Base-by-base conservation (phyloP, 2,113 vertebrate species). In the Plectropomus leopardus region DNA sequence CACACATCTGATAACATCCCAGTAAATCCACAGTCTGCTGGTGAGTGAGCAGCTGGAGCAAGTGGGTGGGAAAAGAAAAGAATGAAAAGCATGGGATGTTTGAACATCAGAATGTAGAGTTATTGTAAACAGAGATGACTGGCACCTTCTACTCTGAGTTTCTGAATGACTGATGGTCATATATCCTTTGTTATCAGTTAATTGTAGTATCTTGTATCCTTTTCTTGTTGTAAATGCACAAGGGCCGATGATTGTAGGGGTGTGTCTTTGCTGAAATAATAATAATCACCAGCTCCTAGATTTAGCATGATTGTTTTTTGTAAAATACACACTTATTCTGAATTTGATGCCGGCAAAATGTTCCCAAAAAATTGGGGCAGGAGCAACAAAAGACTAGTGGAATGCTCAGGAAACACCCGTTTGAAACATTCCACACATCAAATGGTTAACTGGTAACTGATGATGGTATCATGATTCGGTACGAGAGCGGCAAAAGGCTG, bases 1-100 rank as follows among this genome's bases (percentile, higher is more conserved):
- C 63, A 60, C 73, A 44, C 28, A 24, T 59, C 34, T 51, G 59
- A 65, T 67, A 45, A 67, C 40, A 66, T 24, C 61, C 61, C 15
- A 47, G 64, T 36, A 14, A 48, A 36, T 47, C 32, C 26, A 23
- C 59, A 48, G 50, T 72, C 13, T 48, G 23, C 10, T 72, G 14
- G 7, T 40, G 24, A 72, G 40, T 40, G 10, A 53, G 55, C 55
- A 36, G 64, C 63, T 54, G 71, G 75, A 23, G 57, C 3, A 2
- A 68, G 44, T n/a, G 30, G 30, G n/a, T 17, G 30, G n/a, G 5
- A 21, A 24, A n/a, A 28, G 21, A 50, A 45, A 23, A 10, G n/a
- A 24, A n/a, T n/a, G 21, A 50, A 45, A 23, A 10, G n/a, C 59
- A 16, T 14, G 1, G 13, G 32, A n/a, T 66, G 26, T 51, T 69